Base-by-base conservation (phyloP, 2,888 invertebrate species). In the Pseudolycoriella hygida region DNA sequence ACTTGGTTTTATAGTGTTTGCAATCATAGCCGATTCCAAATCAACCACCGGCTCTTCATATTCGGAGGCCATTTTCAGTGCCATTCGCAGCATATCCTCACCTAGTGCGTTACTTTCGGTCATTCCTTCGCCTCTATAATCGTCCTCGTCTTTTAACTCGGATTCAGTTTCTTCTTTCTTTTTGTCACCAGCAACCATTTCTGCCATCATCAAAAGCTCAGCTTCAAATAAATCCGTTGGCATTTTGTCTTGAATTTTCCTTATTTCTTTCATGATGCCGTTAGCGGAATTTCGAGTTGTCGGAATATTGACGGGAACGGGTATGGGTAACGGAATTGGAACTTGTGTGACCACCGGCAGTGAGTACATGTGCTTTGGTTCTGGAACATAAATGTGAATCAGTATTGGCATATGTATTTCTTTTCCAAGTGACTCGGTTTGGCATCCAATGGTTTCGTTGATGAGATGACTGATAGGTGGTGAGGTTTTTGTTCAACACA, bases 221-320 rank as follows among this genome's bases (percentile, higher is more conserved):
- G 90, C 90, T 65, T 92, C 92, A 53, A 86, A 84, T 1, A 92
- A 90, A 76, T 92, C 89, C 8, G 85, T 77, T 0, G 92, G 90
- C 67, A 88, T 86, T 64, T 88, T 87, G 51, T 89, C 87, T 59
- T 86, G 85, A 52, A 90, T 86, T 63, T 82, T 82, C 59, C 89
- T 88, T 38, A 90, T 86, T 59, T 89, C 87, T 58, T 88, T 89
- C 65, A 88, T 72, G 40, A 92, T 88, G 8, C 86, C 85, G 53
- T 77, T 79, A 2, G 85, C 74, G 0, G 85, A 84, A 57, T 88
- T 87, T 54, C 86, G 75, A 1, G 90, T 88, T 0, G 89, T 88
- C 2, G 92, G 92, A 54, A 93, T 81, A 56, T 92, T 89, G 45
- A 90, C 72, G 0, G 93, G 93, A 3, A 89, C 79, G 0, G 92